A percentile compares a stretch with the other conserved stretches of the same genome.
Evolutionary conservation across 2,888 invertebrate species (phyloP).

Genomic region (Drosophila prolongata): DNA sequence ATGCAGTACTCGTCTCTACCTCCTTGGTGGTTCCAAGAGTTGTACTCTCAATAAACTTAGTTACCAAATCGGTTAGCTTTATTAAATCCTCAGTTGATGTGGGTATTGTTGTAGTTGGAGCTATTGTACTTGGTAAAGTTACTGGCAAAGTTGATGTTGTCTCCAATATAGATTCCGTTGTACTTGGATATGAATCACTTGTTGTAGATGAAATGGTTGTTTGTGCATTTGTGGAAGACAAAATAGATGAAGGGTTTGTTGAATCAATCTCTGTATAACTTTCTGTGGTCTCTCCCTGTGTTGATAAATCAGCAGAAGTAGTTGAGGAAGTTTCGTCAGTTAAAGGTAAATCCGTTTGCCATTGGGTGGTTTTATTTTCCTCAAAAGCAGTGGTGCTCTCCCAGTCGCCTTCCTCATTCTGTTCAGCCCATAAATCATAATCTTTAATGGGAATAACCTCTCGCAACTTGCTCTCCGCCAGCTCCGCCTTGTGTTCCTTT

Average conservation of each 20-base stretch:
- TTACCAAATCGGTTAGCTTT: conserved; percentile 59
- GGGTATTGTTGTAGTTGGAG: conserved; percentile 44
- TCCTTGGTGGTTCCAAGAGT: conserved; percentile 20
- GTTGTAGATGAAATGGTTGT: background rate
- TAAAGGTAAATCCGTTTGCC: background rate
- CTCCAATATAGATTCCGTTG: conserved; percentile 11
- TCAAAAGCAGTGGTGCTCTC: conserved; percentile 1
- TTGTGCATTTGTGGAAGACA: background rate
- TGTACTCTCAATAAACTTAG: conserved; percentile 49
- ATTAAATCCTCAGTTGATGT: conserved; percentile 62
- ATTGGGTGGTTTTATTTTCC: conserved; percentile 9
- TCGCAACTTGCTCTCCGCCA: conserved; percentile 17
- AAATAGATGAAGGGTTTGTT: conserved; percentile 1
- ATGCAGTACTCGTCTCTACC: conserved; percentile 5
- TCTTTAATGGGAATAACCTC: conserved; percentile 57
- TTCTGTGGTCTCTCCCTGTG: background rate
- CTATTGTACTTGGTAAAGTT: conserved; percentile 32
- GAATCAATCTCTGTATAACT: background rate
- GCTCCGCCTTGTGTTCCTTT: background rate
- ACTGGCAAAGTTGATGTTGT: conserved; percentile 2
- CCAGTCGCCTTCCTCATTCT: conserved; percentile 3
- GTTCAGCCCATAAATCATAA: conserved; percentile 33
- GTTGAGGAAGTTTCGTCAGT: conserved; percentile 3
- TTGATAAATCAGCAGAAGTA: conserved; percentile 6
- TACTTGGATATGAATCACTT: background rate